Evolutionary conservation across 2,113 vertebrate genomes (phyloP).

Genomic region (Fregetta grallaria): DNA sequence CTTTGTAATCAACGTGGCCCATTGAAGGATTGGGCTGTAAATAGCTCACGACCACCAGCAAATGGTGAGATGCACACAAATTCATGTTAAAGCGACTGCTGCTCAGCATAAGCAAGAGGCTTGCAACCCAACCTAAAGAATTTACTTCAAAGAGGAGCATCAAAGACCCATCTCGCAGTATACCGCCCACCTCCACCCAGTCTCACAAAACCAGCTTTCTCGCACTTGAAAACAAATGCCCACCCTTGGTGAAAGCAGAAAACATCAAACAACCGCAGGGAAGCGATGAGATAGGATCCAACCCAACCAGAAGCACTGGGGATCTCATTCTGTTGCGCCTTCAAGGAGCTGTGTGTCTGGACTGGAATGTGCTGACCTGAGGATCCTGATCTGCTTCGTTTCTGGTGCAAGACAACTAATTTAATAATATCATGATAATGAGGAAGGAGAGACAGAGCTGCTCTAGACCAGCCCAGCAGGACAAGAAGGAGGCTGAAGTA

Average conservation of each 20-base stretch:
- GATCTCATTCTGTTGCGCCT: not conserved
- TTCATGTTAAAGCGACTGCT: not conserved
- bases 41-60: not conserved
- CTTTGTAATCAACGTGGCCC: rapidly evolving
- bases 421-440: not conserved
- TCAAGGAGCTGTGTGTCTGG: not conserved
- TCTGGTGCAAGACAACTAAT: not conserved
- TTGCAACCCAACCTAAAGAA: not conserved
- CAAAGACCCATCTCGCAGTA: not conserved
- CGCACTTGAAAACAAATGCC: not conserved
- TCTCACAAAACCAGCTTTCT: not conserved
- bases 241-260: not conserved
- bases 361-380: not conserved
- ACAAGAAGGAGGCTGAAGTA: not conserved
- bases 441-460: not conserved
- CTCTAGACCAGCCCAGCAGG: not conserved
- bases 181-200: not conserved
- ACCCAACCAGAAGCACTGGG: not conserved
- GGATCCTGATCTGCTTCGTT: not conserved
- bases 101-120: not conserved
- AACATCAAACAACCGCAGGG: not conserved
- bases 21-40: not conserved
- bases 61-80: not conserved
- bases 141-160: not conserved
- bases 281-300: not conserved